Evolutionary conservation across 2,113 vertebrate species (phyloP), one percentile per base, ranked within the genome.

Genomic region (Cnemophilus loriae): DNA sequence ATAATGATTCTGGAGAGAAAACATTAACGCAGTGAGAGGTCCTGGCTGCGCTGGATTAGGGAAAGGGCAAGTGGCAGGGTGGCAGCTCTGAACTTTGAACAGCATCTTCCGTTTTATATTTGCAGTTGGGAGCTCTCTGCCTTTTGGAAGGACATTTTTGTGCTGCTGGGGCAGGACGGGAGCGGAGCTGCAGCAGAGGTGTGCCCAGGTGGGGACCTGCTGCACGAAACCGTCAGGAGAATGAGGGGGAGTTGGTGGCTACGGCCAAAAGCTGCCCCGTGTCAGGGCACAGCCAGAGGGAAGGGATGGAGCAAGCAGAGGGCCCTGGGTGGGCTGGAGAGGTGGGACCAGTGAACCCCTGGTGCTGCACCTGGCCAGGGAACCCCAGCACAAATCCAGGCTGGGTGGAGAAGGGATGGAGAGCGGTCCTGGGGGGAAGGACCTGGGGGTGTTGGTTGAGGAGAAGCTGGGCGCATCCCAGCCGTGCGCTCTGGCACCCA

Each of bases 1-100:
- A 80, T 20, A 71, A 84, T 78, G 95, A 68, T 96, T 86, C 79
- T 35, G 73, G 93, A n/a, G 69, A 90, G 88, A 69, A 75, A 95
- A 93, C 91, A 96, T 60, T 47, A 92, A 50, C 39, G 16, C 91
- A 96, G 80, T 19, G 24, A 75, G 86, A 86, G 91, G 89, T 84
- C 71, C 63, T 82, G 96, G 16, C 49, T 50, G 73, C 42, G 1
- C 16, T 53, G 79, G 71, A 6, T 73, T 1, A 15, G 55, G 87
- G 47, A 44, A 28, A 30, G 67, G 56, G 56, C 64, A 65, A 44
- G 76, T 3, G 94, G 13, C 56, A 55, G 35, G 42, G 17, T 11
- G 52, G 44, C 84, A 89, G 73, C 63, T 81, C 74, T 74, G 68
- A 84, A 17, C 61, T 71, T 56, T 35, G 41, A 73, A 4, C 73